These are phyloP conservation scores for Cyprinodon variegatus DNA, from an alignment of 2,113 vertebrate species.

Conservation along the genomic window DNA sequence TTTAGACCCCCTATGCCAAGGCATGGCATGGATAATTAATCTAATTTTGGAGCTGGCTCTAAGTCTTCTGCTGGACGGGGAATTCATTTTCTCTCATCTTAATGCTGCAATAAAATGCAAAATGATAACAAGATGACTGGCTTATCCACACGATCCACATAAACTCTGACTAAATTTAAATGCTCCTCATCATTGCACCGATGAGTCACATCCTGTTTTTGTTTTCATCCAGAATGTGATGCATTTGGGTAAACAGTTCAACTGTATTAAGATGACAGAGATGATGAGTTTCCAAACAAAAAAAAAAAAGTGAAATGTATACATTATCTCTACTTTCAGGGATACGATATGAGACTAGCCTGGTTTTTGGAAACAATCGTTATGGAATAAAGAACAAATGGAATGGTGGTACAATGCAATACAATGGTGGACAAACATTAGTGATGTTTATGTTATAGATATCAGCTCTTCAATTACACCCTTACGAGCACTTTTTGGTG, in stretches of 20 bases:
- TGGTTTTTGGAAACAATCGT: too few relatives aligned
- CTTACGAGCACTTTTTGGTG: too few relatives aligned
- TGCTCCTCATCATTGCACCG: not conserved
- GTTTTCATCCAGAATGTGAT: slow-evolving; percentile 2
- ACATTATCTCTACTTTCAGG: not conserved
- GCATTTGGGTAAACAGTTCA: not conserved
- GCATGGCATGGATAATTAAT: slow-evolving; percentile 54
- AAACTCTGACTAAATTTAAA: not conserved
- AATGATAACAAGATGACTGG: not conserved
- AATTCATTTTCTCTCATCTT: slow-evolving; percentile 23
- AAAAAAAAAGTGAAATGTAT: not conserved
- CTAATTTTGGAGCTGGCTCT: slow-evolving; percentile 57
- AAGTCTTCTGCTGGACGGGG: slow-evolving; percentile 4
- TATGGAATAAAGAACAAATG: too few relatives aligned
- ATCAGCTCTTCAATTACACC: too few relatives aligned
- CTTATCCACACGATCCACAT: not conserved
- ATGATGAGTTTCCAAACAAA: not conserved
- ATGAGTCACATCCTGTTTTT: slow-evolving; percentile 31
- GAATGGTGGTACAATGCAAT: too few relatives aligned
- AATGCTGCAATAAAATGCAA: slow-evolving; percentile 3
- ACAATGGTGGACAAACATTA: too few relatives aligned
- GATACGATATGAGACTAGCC: too few relatives aligned
- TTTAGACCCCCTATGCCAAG: slow-evolving; percentile 33
- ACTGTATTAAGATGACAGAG: slow-evolving; percentile 2
- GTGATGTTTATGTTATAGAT: too few relatives aligned